Conservation (phyloP, 2,113 vertebrate species). For the Nesogale talazaci region DNA sequence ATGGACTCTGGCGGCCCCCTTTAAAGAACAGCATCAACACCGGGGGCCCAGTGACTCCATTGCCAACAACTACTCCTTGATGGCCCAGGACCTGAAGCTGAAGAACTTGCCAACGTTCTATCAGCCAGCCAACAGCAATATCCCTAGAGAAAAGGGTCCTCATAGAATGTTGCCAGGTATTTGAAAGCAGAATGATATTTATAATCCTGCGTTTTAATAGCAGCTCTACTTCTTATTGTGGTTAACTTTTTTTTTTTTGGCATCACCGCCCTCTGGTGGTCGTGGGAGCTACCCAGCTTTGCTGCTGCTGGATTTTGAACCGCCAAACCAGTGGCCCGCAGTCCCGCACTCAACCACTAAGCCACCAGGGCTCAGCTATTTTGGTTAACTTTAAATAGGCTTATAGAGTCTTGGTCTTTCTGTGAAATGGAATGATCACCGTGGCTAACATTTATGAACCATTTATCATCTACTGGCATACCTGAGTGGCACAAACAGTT, state of each 20-base stretch:
- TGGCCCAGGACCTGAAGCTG: constrained; percentile 87
- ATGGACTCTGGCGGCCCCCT: constrained; percentile 89
- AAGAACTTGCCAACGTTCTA: constrained; percentile 80
- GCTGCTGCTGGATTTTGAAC: too few relatives aligned
- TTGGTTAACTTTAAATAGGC: background rate
- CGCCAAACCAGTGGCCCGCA: too few relatives aligned
- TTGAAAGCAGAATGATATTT: background rate
- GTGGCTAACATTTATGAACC: background rate
- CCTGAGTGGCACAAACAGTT: background rate
- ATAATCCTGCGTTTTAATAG: background rate
- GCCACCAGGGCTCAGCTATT: too few relatives aligned
- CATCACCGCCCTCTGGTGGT: too few relatives aligned
- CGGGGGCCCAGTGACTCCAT: constrained; percentile 91
- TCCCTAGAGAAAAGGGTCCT: background rate
- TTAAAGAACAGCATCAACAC: constrained; percentile 89
- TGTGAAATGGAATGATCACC: constrained; percentile 1
- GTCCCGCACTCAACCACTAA: too few relatives aligned
- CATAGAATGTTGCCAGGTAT: constrained; percentile 55
- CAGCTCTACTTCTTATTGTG: too few relatives aligned
- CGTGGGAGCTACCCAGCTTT: too few relatives aligned
- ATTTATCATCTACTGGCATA: background rate
- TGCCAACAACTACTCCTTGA: constrained; percentile 91
- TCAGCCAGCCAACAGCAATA: background rate
- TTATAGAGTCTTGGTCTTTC: background rate
- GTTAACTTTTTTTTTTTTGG: too few relatives aligned